These are phyloP conservation scores for Gyrodactylus bullatarudis DNA, from an alignment of 1,140 invertebrate genomes.

Conservation along the genomic window DNA sequence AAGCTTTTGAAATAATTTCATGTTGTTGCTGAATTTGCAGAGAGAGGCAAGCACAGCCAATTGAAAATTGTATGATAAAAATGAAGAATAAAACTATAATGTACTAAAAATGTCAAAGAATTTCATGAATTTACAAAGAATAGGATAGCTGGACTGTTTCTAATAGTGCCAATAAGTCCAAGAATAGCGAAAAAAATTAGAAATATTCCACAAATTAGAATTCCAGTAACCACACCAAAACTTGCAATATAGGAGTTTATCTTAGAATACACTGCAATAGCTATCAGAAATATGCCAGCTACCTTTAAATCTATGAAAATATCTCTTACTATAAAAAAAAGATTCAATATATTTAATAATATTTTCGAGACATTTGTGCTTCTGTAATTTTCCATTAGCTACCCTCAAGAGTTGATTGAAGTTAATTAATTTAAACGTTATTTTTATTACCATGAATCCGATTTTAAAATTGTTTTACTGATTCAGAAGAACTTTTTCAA, in stretches of 20 bases:
- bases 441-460: too few relatives aligned
- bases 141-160: neutral
- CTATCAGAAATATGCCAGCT: neutral
- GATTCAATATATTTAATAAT: neutral
- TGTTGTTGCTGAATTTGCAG: neutral
- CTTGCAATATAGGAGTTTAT: neutral
- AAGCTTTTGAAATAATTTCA: neutral
- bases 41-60: neutral
- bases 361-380: too few relatives aligned
- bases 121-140: neutral
- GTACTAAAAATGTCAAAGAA: neutral
- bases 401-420: too few relatives aligned
- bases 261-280: neutral
- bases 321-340: neutral
- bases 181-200: neutral
- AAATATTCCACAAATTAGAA: neutral
- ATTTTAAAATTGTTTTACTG: too few relatives aligned
- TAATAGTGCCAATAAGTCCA: neutral
- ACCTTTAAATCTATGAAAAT: neutral
- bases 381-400: too few relatives aligned
- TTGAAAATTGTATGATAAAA: neutral
- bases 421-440: too few relatives aligned
- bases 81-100: neutral
- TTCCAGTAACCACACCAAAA: neutral
- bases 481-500: too few relatives aligned